Evolutionary conservation across 2,113 vertebrate genomes (phyloP), one percentile per base, ranked within the genome.

Genomic region (Progne subis): DNA sequence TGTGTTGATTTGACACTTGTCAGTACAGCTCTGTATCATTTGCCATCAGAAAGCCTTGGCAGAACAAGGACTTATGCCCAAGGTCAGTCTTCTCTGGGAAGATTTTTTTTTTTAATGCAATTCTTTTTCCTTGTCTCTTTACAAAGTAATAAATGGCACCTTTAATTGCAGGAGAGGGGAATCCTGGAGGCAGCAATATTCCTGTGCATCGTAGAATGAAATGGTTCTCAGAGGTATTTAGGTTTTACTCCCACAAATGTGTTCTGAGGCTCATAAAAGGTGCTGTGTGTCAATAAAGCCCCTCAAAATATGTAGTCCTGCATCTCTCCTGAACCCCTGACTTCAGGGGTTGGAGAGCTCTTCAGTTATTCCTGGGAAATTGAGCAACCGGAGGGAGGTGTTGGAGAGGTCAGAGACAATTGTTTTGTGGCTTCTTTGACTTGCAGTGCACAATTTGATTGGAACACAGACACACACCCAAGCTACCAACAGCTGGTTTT

Each of bases 1-100:
- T 15, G 19, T 93, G 90, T 59, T 47, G 85, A 64, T 80, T 46
- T 96, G 88, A 87, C 75, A 68, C 79, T 96, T 94, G 96, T 92
- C 94, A 92, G 43, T 44, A 7, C 65, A 78, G 41, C 82, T 95
- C 90, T 95, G 84, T 21, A 17, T 94, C 82, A 86, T 80, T 50
- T 59, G 39, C 56, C 67, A 59, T 82, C 63, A 65, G 61, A 86
- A 78, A 80, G 85, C 78, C 71, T 69, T 91, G 78, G 92, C 90
- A 91, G 86, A 96, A 65, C 81, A 95, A 95, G 78, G 89, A 76
- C 61, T 95, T 63, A 28, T 39, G 75, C 50, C 87, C 87, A 92
- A 95, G 83, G 90, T 95, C 88, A 92, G 14, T 17, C 61, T 75
- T 81, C 46, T 39, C 83, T 88, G 43, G 41, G 43, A 92, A 71